Evolutionary conservation across 2,797 vertebrate species (phyloP).

Genomic region (Tapera naevia): DNA sequence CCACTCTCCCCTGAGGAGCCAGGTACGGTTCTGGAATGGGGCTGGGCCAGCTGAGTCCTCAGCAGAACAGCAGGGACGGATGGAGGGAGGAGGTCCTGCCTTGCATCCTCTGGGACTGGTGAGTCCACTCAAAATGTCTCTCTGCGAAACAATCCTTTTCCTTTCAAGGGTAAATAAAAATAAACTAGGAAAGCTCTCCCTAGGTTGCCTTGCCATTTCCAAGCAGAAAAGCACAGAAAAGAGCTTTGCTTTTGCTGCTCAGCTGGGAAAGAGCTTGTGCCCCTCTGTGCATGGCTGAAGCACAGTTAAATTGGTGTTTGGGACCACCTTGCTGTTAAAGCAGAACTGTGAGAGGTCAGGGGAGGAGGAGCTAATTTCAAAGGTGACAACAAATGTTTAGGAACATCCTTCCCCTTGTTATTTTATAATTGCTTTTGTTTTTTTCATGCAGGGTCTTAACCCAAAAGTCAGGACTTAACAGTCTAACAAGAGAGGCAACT

Average conservation of each 20-base stretch:
- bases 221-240: not conserved
- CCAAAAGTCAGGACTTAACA: not conserved
- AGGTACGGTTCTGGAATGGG: accelerated
- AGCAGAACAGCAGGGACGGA: not conserved
- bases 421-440: not conserved
- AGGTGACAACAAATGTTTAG: not conserved
- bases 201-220: not conserved
- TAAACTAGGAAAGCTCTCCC: not conserved
- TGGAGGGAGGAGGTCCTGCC: not conserved
- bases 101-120: not conserved
- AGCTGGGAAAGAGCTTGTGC: not conserved
- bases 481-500: not conserved
- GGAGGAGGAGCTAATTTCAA: not conserved
- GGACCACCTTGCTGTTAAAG: not conserved
- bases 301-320: not conserved
- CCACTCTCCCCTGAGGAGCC: not conserved
- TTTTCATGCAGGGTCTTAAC: constrained; percentile 6
- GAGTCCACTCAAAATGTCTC: not conserved
- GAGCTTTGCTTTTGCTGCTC: not conserved
- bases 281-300: not conserved
- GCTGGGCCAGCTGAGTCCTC: not conserved
- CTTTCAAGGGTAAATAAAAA: not conserved
- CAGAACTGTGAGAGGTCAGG: not conserved
- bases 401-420: not conserved
- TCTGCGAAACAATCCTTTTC: not conserved